Evolutionary conservation across 2,888 invertebrate genomes (phyloP), one percentile per base, ranked within the genome.

Genomic region (Cosmorhoe ocellata): DNA sequence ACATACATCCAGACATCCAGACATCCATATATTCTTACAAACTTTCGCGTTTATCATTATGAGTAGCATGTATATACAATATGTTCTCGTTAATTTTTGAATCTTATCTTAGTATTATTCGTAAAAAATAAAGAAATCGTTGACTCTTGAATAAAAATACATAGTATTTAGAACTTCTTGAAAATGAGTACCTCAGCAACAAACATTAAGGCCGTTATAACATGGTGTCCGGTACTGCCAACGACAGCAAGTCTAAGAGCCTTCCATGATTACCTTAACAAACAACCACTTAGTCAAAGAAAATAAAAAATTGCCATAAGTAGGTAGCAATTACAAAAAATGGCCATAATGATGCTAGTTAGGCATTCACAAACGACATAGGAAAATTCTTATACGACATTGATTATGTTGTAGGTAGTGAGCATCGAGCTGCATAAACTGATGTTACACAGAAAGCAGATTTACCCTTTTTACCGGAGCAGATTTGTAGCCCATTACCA

Each of bases 371-470:
- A 88, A 88, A 89, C 88, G 84, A 89, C 80, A 67, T 72, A 71
- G 79, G 75, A 75, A 80, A 83, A 85, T 88, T 89, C 84, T 82
- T 86, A 88, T 88, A 88, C 71, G 87, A 88, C 88, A 86, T 85
- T 89, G 86, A 90, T 90, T 84, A 87, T 82, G 59, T 76, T 64
- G 67, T 67, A n/a, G 74, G 79, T 71, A 76, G 84, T 76, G 82
- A 77, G 73, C 79, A 68, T 57, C 62, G 65, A 66, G 54, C 67
- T 74, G 71, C 71, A 76, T 73, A 66, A 69, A 9, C 14, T 40
- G 26, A 30, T 26, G 14, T 41, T 26, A 46, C 22, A 1, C 12
- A 10, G 22, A 32, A 46, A 41, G 11, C 51, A 31, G 45, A 22
- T 34, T n/a, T 3, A 5, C 13, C 13, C 3, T 7, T 2, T 7